A percentile compares a stretch with the other conserved stretches of the same genome.
These are phyloP conservation scores for Drosophila pandora DNA, from an alignment of 1,140 invertebrate species.

Conservation along the genomic window DNA sequence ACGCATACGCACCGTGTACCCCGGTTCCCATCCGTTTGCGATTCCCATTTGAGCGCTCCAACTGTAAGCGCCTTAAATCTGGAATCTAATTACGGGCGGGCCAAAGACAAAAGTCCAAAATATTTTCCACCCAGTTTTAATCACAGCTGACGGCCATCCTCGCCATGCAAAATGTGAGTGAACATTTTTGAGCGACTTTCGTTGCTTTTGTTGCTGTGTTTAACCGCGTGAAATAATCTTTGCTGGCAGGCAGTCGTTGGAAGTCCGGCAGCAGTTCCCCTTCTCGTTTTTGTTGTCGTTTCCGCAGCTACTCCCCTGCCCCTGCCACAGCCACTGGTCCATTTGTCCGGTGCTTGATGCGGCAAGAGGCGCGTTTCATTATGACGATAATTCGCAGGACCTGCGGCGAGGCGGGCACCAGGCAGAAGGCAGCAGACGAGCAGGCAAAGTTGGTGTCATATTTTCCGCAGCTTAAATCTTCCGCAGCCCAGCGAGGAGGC, in stretches of 20 bases:
- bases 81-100: conserved; percentile 73
- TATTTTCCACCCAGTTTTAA: conserved; percentile 56
- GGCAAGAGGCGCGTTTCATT: conserved; percentile 61
- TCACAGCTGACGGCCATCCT: conserved; percentile 63
- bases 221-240: conserved; percentile 82
- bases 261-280: conserved; percentile 7
- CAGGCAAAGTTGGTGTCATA: conserved; percentile 71
- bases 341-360: neutral
- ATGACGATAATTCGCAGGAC: conserved; percentile 74
- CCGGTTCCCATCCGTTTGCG: conserved; percentile 21
- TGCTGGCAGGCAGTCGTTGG: conserved; percentile 65
- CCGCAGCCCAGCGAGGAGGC: conserved; percentile 29
- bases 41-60: conserved; percentile 58
- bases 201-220: conserved; percentile 59
- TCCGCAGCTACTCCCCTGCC: neutral
- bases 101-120: conserved; percentile 74
- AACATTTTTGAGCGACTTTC: conserved; percentile 44
- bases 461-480: conserved; percentile 80
- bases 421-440: conserved; percentile 13
- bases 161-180: conserved; percentile 53
- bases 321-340: neutral
- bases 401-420: conserved; percentile 53
- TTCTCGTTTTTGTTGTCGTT: conserved; percentile 22
- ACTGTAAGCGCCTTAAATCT: conserved; percentile 75
- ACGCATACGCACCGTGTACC: conserved; percentile 24